Evolutionary conservation across 2,113 vertebrate genomes (phyloP).

Genomic region (Uria lomvia): DNA sequence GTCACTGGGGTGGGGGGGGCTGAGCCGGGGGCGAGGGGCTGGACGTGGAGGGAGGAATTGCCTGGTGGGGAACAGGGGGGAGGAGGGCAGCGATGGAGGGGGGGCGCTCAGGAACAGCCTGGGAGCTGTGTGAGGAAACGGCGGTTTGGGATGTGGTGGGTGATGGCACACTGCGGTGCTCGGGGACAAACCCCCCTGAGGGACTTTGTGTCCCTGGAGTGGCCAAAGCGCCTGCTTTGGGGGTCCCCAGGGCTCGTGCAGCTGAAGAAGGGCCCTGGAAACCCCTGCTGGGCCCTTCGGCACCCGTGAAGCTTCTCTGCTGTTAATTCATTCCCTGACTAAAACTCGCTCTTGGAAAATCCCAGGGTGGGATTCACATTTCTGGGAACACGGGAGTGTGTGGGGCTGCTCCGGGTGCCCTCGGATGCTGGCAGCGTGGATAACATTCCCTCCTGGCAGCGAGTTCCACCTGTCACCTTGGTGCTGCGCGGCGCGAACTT

Average conservation of each 20-base stretch:
- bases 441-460: background rate
- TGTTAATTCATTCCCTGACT: background rate
- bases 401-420: background rate
- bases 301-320: background rate
- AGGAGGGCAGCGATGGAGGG: no score
- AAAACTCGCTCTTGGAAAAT: background rate
- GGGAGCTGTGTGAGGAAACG: background rate
- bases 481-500: background rate
- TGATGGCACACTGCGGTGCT: rapidly evolving
- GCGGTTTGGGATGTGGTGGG: rapidly evolving
- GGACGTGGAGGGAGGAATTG: background rate
- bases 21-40: background rate
- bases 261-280: background rate
- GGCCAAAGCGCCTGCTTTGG: rapidly evolving
- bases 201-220: no score
- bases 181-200: rapidly evolving
- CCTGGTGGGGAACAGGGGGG: background rate
- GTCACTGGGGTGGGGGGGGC: background rate
- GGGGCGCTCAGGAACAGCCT: background rate
- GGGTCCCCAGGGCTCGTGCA: no score
- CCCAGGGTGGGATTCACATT: background rate
- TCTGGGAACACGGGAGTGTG: rapidly evolving
- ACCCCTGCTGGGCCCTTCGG: no score
- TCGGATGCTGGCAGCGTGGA: rapidly evolving
- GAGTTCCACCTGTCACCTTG: no score